Evolutionary conservation across 2,888 invertebrate species (phyloP).

Genomic region (Sarcophaga variegata): DNA sequence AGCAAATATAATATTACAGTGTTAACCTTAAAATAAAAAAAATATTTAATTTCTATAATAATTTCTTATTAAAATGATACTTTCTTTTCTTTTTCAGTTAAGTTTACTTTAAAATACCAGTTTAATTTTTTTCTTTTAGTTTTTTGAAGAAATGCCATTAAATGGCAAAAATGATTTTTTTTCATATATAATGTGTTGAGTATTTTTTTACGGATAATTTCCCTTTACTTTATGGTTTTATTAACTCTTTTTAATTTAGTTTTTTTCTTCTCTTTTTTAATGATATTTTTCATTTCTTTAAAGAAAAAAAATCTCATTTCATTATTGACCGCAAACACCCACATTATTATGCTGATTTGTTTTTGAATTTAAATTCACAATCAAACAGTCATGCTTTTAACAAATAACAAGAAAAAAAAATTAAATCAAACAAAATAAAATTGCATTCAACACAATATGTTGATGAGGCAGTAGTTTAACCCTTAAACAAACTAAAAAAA

Average conservation of each 20-base stretch:
- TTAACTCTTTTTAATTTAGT: background rate
- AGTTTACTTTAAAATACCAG: too few species aligned
- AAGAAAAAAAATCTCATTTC: constrained; percentile 15
- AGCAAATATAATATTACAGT: too few species aligned
- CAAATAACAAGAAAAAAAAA: background rate
- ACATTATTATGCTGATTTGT: constrained; percentile 27
- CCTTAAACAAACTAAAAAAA: background rate
- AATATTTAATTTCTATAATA: too few species aligned
- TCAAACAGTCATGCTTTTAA: too few species aligned
- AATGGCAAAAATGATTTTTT: too few species aligned
- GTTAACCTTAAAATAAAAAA: too few species aligned
- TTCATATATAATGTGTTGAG: too few species aligned
- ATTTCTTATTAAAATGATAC: too few species aligned
- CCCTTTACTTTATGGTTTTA: background rate
- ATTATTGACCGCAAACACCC: constrained; percentile 56
- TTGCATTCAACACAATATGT: constrained; percentile 40
- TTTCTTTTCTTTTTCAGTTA: too few species aligned
- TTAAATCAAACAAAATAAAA: background rate
- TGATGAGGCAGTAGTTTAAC: constrained; percentile 8
- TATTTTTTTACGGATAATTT: too few species aligned
- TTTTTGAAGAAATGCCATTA: too few species aligned
- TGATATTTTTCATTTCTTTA: constrained; percentile 7
- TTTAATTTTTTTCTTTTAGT: too few species aligned
- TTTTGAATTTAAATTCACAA: background rate
- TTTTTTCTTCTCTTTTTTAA: background rate